Conservation (phyloP, 2,888 invertebrate species). For the Lepas anatifera region DNA sequence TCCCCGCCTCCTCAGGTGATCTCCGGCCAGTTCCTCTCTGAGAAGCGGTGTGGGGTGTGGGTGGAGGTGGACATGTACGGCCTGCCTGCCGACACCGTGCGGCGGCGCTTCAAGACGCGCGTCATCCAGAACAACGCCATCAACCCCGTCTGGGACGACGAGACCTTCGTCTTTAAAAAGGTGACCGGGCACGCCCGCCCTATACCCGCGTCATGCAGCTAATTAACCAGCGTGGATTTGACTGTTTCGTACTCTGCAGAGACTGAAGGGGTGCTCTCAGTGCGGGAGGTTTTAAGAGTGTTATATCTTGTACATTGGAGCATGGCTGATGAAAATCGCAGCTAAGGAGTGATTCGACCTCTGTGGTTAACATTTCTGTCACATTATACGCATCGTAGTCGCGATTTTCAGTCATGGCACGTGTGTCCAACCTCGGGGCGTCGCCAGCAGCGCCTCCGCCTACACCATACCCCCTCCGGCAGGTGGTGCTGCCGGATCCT, state of each 20-base stretch:
- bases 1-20: slow-evolving; percentile 47
- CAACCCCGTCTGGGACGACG: slow-evolving; percentile 87
- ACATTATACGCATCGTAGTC: no score
- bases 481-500: slow-evolving; percentile 91
- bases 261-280: no score
- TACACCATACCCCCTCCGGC: slow-evolving; percentile 14
- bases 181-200: slow-evolving; percentile 36
- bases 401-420: neutral
- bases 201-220: neutral
- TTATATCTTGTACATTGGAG: no score
- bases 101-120: slow-evolving; percentile 80
- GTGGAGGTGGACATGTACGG: slow-evolving; percentile 98
- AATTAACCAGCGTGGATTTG: no score
- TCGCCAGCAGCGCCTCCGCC: no score
- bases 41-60: slow-evolving; percentile 83
- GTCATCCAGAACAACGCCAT: slow-evolving; percentile 82
- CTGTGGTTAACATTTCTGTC: no score
- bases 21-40: slow-evolving; percentile 86
- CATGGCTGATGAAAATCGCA: neutral
- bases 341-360: no score
- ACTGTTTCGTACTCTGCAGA: no score
- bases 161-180: slow-evolving; percentile 92
- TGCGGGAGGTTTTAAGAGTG: no score
- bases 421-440: no score
- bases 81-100: slow-evolving; percentile 87